Base-by-base conservation (phyloP, 2,888 invertebrate genomes). In the Tenthredo livida region DNA sequence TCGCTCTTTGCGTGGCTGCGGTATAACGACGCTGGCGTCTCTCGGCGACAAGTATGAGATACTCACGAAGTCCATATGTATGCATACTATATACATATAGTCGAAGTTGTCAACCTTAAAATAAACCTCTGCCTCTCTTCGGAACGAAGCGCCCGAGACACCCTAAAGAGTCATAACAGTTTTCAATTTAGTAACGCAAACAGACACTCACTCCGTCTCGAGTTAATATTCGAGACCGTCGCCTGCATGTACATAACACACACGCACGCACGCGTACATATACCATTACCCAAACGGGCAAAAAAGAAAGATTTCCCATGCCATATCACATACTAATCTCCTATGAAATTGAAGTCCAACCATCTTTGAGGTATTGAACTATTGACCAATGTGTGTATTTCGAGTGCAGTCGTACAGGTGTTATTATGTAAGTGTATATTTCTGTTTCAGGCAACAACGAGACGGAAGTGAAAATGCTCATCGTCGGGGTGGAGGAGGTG, bases 151-250 rank as follows among this genome's bases (percentile, higher is more conserved):
- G 77, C 85, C 86, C 84, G 89, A 87, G 87, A 89, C 88, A 88
- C 86, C 86, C 87, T 86, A 87, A 89, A 90, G 89, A 91, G 90
- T 91, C 91, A 67, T 67, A 67, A 90, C 90, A 89, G 89, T 89
- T 91, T 91, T 90, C 90, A 91, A 91, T 91, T 91, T 90, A 89
- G 90, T 89, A 88, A 88, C 86, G 89, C 89, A 90, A 90, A 89
- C 89, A 80, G 61, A 80, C 80, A 89, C 87, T 88, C 80, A 90
- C 87, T 88, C 87, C 84, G 61, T 5, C 37, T 43, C 80, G 87
- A 86, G 88, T 88, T 89, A 87, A 89, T 89, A 88, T 88, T 87
- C 61, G 40, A 80, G 40, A 25, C 61, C 58, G 61, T 61, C 9
- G 58, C 6, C 61, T 12, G 33, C n/a, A 17, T 12, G 37, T 10